Evolutionary conservation across 2,888 invertebrate genomes (phyloP).

Genomic region (Rhamnusium bicolor): DNA sequence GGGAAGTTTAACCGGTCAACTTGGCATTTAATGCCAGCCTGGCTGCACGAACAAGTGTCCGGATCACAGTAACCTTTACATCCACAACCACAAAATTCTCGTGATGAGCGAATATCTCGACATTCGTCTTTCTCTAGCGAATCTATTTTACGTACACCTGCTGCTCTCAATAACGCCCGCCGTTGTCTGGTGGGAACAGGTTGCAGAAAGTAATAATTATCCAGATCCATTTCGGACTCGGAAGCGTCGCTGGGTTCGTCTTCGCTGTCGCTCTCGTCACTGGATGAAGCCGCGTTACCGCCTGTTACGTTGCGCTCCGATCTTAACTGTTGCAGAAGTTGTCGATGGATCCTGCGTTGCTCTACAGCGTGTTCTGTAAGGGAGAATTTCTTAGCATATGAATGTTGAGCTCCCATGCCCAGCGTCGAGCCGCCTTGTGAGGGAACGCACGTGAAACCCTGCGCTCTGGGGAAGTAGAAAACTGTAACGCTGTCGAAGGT

Average conservation of each 20-base stretch:
- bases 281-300: constrained; percentile 77
- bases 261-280: constrained; percentile 89
- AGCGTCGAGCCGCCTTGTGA: constrained; percentile 93
- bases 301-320: constrained; percentile 76
- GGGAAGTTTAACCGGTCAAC: constrained; percentile 97
- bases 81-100: constrained; percentile 95
- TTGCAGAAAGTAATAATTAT: constrained; percentile 91
- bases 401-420: constrained; percentile 88
- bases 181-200: constrained; percentile 95
- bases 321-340: constrained; percentile 81
- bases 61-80: constrained; percentile 96
- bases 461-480: constrained; percentile 94
- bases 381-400: constrained; percentile 84
- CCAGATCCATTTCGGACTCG: constrained; percentile 89
- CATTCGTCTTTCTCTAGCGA: constrained; percentile 95
- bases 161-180: constrained; percentile 88
- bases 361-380: constrained; percentile 91
- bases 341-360: constrained; percentile 88
- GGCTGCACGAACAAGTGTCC: constrained; percentile 94
- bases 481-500: constrained; percentile 94
- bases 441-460: constrained; percentile 93
- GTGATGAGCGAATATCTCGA: constrained; percentile 89
- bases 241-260: constrained; percentile 87
- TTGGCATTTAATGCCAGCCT: constrained; percentile 97
- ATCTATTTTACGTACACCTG: constrained; percentile 95